phyloP scores from a whole-genome alignment of 2,113 vertebrate genomes.

The Arizona elegans region DNA sequence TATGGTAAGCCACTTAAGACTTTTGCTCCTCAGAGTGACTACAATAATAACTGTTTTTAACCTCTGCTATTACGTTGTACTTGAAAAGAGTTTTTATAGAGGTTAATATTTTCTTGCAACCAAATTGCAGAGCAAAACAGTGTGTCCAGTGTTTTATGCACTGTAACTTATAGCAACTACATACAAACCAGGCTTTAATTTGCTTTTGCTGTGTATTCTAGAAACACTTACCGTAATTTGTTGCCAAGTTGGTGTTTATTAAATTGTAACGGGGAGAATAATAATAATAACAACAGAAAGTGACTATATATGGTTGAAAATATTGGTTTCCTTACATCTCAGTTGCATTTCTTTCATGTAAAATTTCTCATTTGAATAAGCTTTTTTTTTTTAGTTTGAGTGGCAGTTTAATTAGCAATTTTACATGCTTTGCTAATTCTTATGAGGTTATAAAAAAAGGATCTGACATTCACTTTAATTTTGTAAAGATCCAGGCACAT shows the following conservation, averaged over 20 bases:
- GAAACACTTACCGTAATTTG: slow-evolving; percentile 20
- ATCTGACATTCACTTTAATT: neutral
- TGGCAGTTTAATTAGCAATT: slow-evolving; percentile 3
- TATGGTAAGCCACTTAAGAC: too few relatives aligned
- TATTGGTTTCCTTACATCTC: slow-evolving; percentile 41
- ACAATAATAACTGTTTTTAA: too few relatives aligned
- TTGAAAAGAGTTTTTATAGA: too few relatives aligned
- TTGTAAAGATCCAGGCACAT: neutral
- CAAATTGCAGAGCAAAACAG: too few relatives aligned
- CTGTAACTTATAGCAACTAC: too few relatives aligned
- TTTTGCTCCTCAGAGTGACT: too few relatives aligned
- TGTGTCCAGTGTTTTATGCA: too few relatives aligned
- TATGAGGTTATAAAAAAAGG: slow-evolving; percentile 21
- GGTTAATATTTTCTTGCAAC: too few relatives aligned
- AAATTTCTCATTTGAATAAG: slow-evolving; percentile 48
- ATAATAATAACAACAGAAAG: slow-evolving; percentile 32
- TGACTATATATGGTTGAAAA: slow-evolving; percentile 30
- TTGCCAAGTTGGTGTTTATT: slow-evolving; percentile 45
- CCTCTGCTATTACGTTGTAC: too few relatives aligned
- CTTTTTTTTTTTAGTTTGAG: slow-evolving; percentile 23
- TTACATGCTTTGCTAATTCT: slow-evolving; percentile 25
- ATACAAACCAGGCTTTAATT: too few relatives aligned
- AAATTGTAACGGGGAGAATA: slow-evolving; percentile 36
- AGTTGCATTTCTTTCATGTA: slow-evolving; percentile 37
- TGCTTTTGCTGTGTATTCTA: slow-evolving; percentile 35